Base-by-base conservation (phyloP, 2,797 vertebrate species). In the Gambusia yucatana region DNA sequence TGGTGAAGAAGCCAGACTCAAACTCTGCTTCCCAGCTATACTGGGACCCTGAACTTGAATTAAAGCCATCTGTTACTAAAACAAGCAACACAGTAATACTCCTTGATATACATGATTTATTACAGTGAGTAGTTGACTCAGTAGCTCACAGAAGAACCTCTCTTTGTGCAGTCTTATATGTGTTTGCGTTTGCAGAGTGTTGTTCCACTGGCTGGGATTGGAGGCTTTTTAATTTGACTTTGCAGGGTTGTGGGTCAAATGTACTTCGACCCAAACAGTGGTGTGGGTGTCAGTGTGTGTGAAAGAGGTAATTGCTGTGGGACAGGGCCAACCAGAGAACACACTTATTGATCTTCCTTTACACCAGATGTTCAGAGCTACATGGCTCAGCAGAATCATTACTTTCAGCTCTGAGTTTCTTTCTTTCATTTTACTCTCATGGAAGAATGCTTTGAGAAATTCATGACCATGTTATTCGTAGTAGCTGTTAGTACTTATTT, bases 341-440 rank as follows among this genome's bases (percentile, higher is more conserved):
- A 92, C 85, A 80, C 55, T 55, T 86, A 95, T 94, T 22, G 93
- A 94, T 93, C 90, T 90, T 86, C 78, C 86, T 91, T 93, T 91
- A 89, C 80, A 82, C 84, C 83, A 79, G 75, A 77, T 82, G 83
- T 72, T 80, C 77, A 46, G 69, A 84, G 82, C 73, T 76, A 76
- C 25, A 50, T 17, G 47, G 41, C 17, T 70, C 67, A 70, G 36
- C 72, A 73, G 36, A 50, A n/a, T 55, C 72, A 4, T 8, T 55
- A 55, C 48, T 55, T 48, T 73, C 47, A 33, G 70, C 71, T 43
- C 4, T 30, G 11, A 48, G 84, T 79, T 87, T 87, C 3, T 82
- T 85, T 87, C 79, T 85, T 74, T 59, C 11, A n/a, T n/a, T 44
- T n/a, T 70, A 8, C 41, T 44, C 41, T 41, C 39, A 25, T 7